Percentiles rank a stretch among this genome's conserved stretches.
These are phyloP conservation scores for Rhineura floridana DNA, from an alignment of 2,113 vertebrate species.

Conservation along the genomic window DNA sequence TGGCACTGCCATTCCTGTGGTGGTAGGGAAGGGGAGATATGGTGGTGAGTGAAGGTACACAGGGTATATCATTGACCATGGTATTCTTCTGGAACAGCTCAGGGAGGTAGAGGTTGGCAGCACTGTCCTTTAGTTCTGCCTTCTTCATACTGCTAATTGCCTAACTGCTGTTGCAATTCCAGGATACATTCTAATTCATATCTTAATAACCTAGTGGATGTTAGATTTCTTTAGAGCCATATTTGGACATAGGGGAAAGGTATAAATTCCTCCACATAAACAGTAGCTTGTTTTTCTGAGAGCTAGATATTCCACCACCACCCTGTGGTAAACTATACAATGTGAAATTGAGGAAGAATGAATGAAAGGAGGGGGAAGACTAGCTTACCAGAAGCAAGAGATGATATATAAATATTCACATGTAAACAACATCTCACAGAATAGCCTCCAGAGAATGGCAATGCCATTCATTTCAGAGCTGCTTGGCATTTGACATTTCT, in stretches of 20 bases:
- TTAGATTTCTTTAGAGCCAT: not conserved
- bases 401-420: slow-evolving; percentile 33
- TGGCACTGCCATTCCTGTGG: no score
- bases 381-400: slow-evolving; percentile 36
- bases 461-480: slow-evolving; percentile 40
- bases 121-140: not conserved
- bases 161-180: not conserved
- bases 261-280: slow-evolving; percentile 7
- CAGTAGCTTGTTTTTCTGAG: not conserved
- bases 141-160: not conserved
- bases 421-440: slow-evolving; percentile 13
- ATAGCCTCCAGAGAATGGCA: slow-evolving; percentile 20
- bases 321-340: not conserved
- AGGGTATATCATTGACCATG: no score
- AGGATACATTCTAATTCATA: not conserved
- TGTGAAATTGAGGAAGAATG: slow-evolving; percentile 1
- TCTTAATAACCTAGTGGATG: not conserved
- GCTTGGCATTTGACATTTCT: slow-evolving; percentile 35
- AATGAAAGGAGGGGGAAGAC: slow-evolving; percentile 1
- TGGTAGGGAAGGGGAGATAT: no score
- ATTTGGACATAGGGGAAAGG: not conserved
- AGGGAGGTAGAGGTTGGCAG: no score
- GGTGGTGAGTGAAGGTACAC: no score
- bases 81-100: no score
- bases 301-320: not conserved